Evolutionary conservation across 2,797 vertebrate genomes (phyloP).

Genomic region (Podargus strigoides): DNA sequence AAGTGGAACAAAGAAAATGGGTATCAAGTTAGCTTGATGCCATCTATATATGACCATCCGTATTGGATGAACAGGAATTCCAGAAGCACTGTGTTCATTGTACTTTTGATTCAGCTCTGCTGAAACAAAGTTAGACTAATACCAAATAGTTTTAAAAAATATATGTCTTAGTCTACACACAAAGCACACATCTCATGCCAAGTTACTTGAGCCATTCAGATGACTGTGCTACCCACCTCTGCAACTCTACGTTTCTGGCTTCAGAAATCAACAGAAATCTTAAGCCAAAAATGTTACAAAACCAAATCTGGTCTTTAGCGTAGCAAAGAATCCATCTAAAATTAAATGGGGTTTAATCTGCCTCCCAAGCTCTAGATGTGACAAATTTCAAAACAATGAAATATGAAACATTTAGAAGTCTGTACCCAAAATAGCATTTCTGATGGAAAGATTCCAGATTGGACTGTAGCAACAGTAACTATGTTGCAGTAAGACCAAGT

Average conservation of each 20-base stretch:
- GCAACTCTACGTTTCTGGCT: background rate
- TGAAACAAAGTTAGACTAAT: background rate
- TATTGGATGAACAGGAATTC: background rate
- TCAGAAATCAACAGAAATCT: background rate
- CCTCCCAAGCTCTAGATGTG: background rate
- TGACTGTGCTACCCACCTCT: background rate
- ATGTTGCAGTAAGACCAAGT: slow-evolving; percentile 2
- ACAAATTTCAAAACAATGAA: slow-evolving; percentile 35
- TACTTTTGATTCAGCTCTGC: background rate
- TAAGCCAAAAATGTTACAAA: background rate
- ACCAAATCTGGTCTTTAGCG: background rate
- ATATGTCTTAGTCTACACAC: background rate
- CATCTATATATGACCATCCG: background rate
- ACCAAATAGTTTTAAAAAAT: background rate
- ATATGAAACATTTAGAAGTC: background rate
- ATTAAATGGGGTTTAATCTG: background rate
- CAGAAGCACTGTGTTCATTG: background rate
- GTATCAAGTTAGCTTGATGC: background rate
- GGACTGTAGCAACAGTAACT: slow-evolving; percentile 39
- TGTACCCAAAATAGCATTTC: slow-evolving; percentile 33
- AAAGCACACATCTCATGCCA: background rate
- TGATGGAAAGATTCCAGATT: slow-evolving; percentile 37
- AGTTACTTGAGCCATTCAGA: background rate
- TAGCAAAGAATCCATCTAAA: background rate
- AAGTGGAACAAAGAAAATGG: background rate